Evolutionary conservation across 2,113 vertebrate genomes (phyloP).

Genomic region (Myodes glareolus): DNA sequence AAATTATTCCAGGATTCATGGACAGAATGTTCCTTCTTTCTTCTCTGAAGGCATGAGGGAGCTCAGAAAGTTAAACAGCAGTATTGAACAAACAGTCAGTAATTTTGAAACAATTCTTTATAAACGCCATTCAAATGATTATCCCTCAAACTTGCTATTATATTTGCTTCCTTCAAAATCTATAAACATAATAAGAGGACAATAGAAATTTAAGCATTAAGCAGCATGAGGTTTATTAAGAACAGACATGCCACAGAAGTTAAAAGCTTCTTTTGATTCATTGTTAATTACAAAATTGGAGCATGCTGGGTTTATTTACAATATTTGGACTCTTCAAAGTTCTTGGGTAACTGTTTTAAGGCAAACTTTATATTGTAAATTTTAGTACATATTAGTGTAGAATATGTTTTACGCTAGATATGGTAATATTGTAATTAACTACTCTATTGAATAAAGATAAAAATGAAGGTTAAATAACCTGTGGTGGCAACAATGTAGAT

Average conservation of each 20-base stretch:
- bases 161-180: slow-evolving; percentile 68
- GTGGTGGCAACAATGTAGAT: not conserved
- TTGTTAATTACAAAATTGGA: slow-evolving; percentile 75
- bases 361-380: not conserved
- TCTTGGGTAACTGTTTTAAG: slow-evolving; percentile 56
- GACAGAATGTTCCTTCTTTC: not conserved
- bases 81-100: not conserved
- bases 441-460: not conserved
- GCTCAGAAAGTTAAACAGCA: slow-evolving; percentile 26
- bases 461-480: not conserved
- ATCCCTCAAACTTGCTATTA: slow-evolving; percentile 54
- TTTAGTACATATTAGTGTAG: not conserved
- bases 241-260: slow-evolving; percentile 68
- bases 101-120: slow-evolving; percentile 49
- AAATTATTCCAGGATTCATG: not conserved
- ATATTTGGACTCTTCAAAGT: slow-evolving; percentile 50
- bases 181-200: slow-evolving; percentile 72
- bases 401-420: not conserved
- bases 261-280: slow-evolving; percentile 77
- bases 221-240: slow-evolving; percentile 79
- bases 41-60: not conserved
- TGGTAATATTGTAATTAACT: not conserved
- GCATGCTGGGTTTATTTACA: slow-evolving; percentile 52
- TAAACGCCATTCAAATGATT: slow-evolving; percentile 64
- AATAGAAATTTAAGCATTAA: slow-evolving; percentile 74